phyloP scores from a whole-genome alignment of 30 jellyfish, hydroid and myxozoan species.

The Mastigias papua region DNA sequence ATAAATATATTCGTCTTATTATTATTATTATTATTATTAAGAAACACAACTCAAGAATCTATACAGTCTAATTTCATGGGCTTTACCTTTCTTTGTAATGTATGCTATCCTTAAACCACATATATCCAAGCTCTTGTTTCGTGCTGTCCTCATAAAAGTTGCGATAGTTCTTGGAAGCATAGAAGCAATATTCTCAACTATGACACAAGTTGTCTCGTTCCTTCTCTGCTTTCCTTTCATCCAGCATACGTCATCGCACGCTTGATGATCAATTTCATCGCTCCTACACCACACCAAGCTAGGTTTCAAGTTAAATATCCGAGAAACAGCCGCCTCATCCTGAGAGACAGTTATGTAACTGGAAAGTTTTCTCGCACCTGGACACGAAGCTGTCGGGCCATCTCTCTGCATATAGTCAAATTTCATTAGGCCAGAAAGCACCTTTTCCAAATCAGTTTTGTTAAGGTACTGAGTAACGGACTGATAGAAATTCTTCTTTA shows the following conservation, averaged over 20 bases:
- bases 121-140: constrained; percentile 48
- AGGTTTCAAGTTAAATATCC: constrained; percentile 70
- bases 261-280: constrained; percentile 7
- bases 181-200: constrained; percentile 43
- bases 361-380: constrained; percentile 69
- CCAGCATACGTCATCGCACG: constrained; percentile 30
- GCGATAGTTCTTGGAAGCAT: constrained; percentile 53
- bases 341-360: constrained; percentile 61
- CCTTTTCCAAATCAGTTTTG: constrained; percentile 47
- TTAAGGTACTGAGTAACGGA: constrained; percentile 54
- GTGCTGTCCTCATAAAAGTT: constrained; percentile 39
- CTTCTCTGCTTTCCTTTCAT: background rate
- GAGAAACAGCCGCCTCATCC: constrained; percentile 68
- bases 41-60: too few species aligned
- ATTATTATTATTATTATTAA: too few species aligned
- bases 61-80: too few species aligned
- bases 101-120: constrained; percentile 68
- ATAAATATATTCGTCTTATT: too few species aligned
- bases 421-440: constrained; percentile 34
- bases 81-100: constrained; percentile 36
- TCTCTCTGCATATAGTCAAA: background rate
- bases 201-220: constrained; percentile 54
- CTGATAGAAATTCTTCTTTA: constrained; percentile 51
- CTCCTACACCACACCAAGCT: constrained; percentile 43
- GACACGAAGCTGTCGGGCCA: constrained; percentile 29